These are phyloP conservation scores for Apis cerana DNA, from an alignment of 1,140 invertebrate species.

Conservation along the genomic window DNA sequence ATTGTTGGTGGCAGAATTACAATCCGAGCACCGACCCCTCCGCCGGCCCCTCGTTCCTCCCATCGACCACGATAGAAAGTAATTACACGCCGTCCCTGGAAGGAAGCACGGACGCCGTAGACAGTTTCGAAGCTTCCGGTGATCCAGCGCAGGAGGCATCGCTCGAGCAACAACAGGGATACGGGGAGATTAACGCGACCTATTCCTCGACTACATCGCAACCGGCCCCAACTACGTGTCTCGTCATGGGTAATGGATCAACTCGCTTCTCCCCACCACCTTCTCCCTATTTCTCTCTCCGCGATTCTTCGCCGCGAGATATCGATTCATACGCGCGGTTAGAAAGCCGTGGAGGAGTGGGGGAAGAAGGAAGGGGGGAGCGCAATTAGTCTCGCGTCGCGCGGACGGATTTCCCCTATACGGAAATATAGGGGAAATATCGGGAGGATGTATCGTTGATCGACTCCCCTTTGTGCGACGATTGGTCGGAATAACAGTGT, in stretches of 20 bases:
- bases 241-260: slow-evolving; percentile 73
- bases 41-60: slow-evolving; percentile 70
- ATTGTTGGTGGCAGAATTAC: slow-evolving; percentile 88
- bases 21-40: slow-evolving; percentile 71
- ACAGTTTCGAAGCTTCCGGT: slow-evolving; percentile 67
- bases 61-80: slow-evolving; percentile 66
- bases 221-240: slow-evolving; percentile 64
- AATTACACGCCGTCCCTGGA: slow-evolving; percentile 62
- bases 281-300: background rate
- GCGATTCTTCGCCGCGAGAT: background rate
- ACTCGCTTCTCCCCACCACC: background rate
- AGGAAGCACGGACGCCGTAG: slow-evolving; percentile 49
- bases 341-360: too few relatives aligned
- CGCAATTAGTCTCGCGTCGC: slow-evolving; percentile 1
- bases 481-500: too few relatives aligned
- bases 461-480: too few relatives aligned
- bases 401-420: background rate
- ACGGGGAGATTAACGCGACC: slow-evolving; percentile 58
- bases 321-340: background rate
- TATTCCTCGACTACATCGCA: slow-evolving; percentile 50
- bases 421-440: background rate
- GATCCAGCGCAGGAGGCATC: slow-evolving; percentile 61
- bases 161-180: slow-evolving; percentile 44
- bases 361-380: too few relatives aligned
- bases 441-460: too few relatives aligned